Conservation (phyloP, 2,888 invertebrate genomes). For the Coremacera marginata region DNA sequence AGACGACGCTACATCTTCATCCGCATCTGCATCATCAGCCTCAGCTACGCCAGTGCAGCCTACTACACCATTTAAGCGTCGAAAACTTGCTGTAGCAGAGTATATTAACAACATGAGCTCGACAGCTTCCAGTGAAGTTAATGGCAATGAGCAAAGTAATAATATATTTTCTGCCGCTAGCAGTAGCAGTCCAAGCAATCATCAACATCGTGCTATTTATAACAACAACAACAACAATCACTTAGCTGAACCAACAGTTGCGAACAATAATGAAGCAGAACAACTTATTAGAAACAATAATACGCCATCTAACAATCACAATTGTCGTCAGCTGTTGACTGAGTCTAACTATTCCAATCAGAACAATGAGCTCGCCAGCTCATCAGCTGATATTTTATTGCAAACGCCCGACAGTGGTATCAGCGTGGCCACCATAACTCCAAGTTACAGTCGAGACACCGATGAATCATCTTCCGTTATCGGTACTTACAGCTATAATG, state of each 20-base stretch:
- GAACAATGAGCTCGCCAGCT: slow-evolving; percentile 30
- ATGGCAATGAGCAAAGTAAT: slow-evolving; percentile 49
- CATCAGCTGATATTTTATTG: slow-evolving; percentile 19
- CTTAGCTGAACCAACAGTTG: slow-evolving; percentile 1
- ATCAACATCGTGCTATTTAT: slow-evolving; percentile 16
- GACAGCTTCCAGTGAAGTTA: slow-evolving; percentile 42
- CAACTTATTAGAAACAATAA: slow-evolving; percentile 39
- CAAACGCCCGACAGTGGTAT: slow-evolving; percentile 62
- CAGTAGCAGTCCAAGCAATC: slow-evolving; percentile 32
- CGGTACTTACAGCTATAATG: slow-evolving; percentile 20
- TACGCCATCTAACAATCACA: slow-evolving; percentile 36
- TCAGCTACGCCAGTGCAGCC: not conserved
- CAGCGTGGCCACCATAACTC: slow-evolving; percentile 53
- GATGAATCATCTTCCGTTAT: slow-evolving; percentile 8
- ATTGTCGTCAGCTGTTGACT: slow-evolving; percentile 29
- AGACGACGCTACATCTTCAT: slow-evolving; percentile 47
- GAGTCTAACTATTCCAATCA: slow-evolving; percentile 34
- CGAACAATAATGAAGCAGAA: slow-evolving; percentile 20
- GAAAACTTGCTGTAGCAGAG: slow-evolving; percentile 43
- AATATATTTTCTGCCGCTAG: slow-evolving; percentile 40
- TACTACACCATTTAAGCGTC: slow-evolving; percentile 48
- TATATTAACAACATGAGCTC: slow-evolving; percentile 42
- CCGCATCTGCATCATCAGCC: slow-evolving; percentile 35
- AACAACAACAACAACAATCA: slow-evolving; percentile 35
- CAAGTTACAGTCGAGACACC: slow-evolving; percentile 44